A percentile compares a stretch with the other conserved stretches of the same genome.
These are phyloP conservation scores for Cheumatopsyche charites DNA, from an alignment of 1,140 invertebrate genomes.

Conservation along the genomic window DNA sequence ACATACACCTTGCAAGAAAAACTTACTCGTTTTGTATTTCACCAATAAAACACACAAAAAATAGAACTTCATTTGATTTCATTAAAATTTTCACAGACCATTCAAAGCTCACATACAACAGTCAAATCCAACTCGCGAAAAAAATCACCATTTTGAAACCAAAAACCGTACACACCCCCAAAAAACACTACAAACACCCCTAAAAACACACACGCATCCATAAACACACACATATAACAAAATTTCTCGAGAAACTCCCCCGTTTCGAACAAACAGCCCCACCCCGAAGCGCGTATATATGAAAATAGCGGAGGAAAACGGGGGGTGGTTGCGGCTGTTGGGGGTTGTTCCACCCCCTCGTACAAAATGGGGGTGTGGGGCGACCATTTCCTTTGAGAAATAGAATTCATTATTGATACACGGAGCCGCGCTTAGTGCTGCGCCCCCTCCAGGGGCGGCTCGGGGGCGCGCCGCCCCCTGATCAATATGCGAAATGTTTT, in stretches of 20 bases:
- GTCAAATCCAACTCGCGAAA: no score
- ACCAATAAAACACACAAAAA: no score
- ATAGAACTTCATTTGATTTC: no score
- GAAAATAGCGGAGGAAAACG: constrained; percentile 8
- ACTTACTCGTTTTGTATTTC: no score
- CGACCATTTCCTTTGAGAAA: constrained; percentile 47
- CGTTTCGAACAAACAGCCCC: neutral
- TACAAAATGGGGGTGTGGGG: constrained; percentile 10
- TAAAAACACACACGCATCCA: no score
- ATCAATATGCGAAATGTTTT: constrained; percentile 38
- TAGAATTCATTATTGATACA: constrained; percentile 43
- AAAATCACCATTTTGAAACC: no score
- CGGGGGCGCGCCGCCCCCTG: neutral
- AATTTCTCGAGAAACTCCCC: neutral
- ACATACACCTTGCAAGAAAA: no score
- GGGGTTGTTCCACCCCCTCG: neutral
- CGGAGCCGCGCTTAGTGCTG: constrained; percentile 34
- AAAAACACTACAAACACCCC: no score
- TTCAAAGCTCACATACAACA: no score
- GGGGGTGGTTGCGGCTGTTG: neutral
- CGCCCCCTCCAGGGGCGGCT: neutral
- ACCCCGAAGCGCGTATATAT: neutral
- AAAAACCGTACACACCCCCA: no score
- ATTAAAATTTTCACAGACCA: no score
- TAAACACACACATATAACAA: no score